Evolutionary conservation across 2,797 vertebrate species (phyloP).

Genomic region (Okamejei kenojei): DNA sequence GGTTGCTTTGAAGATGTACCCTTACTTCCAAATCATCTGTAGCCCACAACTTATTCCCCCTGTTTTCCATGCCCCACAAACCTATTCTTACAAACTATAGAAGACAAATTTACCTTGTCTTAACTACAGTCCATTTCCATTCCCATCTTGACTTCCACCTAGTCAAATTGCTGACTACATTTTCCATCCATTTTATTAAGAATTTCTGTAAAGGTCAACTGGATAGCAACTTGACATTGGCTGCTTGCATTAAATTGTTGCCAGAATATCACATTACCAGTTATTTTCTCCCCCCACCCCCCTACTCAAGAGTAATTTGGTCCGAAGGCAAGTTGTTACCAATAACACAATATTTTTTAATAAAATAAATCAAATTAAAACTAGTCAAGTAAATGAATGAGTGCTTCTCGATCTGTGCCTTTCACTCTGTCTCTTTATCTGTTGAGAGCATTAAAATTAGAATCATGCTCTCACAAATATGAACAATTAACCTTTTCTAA

Average conservation of each 20-base stretch:
- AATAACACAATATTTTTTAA: neutral
- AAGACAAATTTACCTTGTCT: neutral
- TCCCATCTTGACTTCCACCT: neutral
- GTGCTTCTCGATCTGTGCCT: neutral
- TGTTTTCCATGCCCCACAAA: neutral
- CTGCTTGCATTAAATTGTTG: too few species aligned
- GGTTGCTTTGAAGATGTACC: too few species aligned
- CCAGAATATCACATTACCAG: too few species aligned
- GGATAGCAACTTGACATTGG: too few species aligned
- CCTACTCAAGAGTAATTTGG: too few species aligned
- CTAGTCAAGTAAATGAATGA: too few species aligned
- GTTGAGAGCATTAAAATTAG: neutral
- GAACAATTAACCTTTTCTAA: neutral
- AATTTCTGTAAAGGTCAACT: too few species aligned
- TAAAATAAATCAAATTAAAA: neutral
- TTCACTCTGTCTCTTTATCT: neutral
- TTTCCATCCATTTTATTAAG: neutral
- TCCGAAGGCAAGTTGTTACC: too few species aligned
- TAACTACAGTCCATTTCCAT: neutral
- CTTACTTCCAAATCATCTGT: neutral
- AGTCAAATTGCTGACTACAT: neutral
- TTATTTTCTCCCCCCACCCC: too few species aligned
- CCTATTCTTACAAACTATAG: neutral
- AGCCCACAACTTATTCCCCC: too few species aligned
- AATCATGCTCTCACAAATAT: neutral